Percentiles rank a stretch among this genome's conserved stretches.
Conservation (phyloP, 1,140 invertebrate genomes). For the Tetramorium alpestre region DNA sequence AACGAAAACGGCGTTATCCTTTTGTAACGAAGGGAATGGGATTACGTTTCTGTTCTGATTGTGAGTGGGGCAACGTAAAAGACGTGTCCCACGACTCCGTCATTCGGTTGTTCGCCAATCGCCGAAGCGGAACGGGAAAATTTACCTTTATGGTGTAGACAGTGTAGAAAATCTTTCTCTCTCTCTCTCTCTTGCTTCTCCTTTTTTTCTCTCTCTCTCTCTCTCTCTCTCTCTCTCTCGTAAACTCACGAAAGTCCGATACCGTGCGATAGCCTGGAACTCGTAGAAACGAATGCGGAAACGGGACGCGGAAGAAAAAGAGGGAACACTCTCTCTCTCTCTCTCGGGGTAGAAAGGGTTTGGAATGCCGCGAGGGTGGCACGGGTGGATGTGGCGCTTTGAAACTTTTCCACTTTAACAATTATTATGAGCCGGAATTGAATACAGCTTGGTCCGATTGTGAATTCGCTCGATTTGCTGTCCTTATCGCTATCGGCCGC, state of each 20-base stretch:
- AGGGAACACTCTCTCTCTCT: background rate
- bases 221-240: background rate
- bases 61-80: conserved; percentile 2
- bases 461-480: conserved; percentile 80
- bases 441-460: conserved; percentile 80
- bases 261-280: conserved; percentile 61
- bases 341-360: background rate
- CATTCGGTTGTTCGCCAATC: conserved; percentile 32
- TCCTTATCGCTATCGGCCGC: conserved; percentile 79
- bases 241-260: conserved; percentile 62
- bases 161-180: conserved; percentile 43
- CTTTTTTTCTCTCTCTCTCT: background rate
- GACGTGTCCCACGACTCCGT: background rate
- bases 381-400: conserved; percentile 68
- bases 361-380: conserved; percentile 24
- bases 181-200: background rate
- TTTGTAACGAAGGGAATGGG: background rate
- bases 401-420: conserved; percentile 82
- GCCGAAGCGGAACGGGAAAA: conserved; percentile 57
- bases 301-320: conserved; percentile 15
- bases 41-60: conserved; percentile 4
- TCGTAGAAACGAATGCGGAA: conserved; percentile 67
- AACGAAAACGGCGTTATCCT: background rate
- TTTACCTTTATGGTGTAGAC: conserved; percentile 50
- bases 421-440: conserved; percentile 82